Evolutionary conservation across 2,113 vertebrate genomes (phyloP).

Genomic region (Etheostoma spectabile): DNA sequence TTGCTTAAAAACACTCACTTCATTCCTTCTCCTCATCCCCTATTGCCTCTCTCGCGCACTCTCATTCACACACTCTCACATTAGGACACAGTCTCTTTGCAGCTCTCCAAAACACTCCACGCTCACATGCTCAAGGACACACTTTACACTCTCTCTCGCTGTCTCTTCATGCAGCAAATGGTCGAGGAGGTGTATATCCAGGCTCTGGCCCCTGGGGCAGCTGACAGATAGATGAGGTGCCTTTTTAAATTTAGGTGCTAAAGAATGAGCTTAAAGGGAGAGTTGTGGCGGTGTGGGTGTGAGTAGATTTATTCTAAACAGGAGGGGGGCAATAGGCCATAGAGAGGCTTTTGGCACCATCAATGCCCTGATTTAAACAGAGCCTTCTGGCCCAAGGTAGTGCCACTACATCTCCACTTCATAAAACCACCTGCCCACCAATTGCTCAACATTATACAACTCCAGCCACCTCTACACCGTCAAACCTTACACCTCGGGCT

Average conservation of each 20-base stretch:
- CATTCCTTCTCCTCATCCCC: constrained; percentile 17
- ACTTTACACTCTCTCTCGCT: not conserved
- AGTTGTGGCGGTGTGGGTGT: constrained; percentile 18
- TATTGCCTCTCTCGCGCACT: constrained; percentile 3
- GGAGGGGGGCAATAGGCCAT: constrained; percentile 46
- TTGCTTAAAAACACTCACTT: constrained; percentile 57
- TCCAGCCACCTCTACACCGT: constrained; percentile 3
- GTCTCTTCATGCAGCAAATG: constrained; percentile 28
- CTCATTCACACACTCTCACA: constrained; percentile 14
- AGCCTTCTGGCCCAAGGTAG: constrained; percentile 52
- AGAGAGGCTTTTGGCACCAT: constrained; percentile 54
- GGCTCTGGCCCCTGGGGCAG: constrained; percentile 50
- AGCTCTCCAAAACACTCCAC: constrained; percentile 48
- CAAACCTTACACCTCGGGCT: not conserved
- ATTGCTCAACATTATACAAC: constrained; percentile 7
- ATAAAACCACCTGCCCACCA: constrained; percentile 61
- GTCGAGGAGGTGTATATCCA: constrained; percentile 59
- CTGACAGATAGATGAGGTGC: constrained; percentile 65
- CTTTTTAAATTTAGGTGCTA: constrained; percentile 72
- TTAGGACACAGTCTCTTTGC: constrained; percentile 32
- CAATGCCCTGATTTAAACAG: constrained; percentile 67
- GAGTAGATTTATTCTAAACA: constrained; percentile 68
- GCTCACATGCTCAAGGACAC: constrained; percentile 49
- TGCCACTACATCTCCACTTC: constrained; percentile 62
- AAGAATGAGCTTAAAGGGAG: constrained; percentile 61